Conservation (phyloP, 2,888 invertebrate species). For the Sepiola atlantica region DNA sequence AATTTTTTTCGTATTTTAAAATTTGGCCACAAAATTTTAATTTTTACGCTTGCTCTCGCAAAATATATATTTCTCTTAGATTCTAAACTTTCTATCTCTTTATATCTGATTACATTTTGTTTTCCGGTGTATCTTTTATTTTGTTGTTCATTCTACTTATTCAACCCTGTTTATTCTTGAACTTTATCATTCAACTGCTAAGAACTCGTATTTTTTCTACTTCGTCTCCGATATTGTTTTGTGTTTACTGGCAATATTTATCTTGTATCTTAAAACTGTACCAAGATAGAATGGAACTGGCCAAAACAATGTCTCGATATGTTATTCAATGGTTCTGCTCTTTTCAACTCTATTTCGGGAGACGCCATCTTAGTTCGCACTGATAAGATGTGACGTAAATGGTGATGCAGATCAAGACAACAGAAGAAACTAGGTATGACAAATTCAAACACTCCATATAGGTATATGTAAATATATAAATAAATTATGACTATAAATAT, state of each 20-base stretch:
- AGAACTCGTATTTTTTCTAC: no score
- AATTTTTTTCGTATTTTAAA: no score
- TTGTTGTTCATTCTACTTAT: neutral
- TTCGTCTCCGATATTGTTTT: neutral
- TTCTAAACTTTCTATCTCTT: neutral
- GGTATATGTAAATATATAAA: no score
- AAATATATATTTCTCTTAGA: no score
- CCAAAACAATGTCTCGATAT: neutral
- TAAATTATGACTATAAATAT: no score
- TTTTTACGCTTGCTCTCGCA: no score
- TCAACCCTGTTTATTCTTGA: neutral
- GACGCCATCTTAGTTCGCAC: neutral
- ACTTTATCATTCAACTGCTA: no score
- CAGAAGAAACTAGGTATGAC: neutral
- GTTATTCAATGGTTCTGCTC: neutral
- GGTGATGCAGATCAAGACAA: neutral
- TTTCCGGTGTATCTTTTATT: neutral
- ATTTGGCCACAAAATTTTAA: no score
- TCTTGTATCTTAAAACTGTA: neutral
- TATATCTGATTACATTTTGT: neutral
- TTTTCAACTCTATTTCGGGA: neutral
- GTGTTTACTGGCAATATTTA: neutral
- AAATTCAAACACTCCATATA: neutral
- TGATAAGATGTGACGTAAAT: constrained; percentile 1
- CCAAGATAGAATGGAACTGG: neutral